Percentiles rank a stretch among this genome's conserved stretches.
phyloP scores from a whole-genome alignment of 2,797 vertebrate species.

The Tragelaphus eurycerus region DNA sequence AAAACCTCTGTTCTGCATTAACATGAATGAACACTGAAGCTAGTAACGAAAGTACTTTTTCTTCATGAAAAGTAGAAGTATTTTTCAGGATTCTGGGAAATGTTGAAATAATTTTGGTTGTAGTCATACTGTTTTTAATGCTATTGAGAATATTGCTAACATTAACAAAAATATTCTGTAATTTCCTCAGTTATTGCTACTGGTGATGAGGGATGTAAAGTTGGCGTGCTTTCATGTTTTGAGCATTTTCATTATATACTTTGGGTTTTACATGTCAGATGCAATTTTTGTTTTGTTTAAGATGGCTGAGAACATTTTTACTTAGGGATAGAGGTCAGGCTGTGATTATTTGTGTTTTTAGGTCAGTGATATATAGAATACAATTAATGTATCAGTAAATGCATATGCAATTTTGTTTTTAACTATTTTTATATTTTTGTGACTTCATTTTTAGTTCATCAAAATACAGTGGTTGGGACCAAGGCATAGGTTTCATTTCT shows the following conservation, averaged over 20 bases:
- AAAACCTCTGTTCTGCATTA: constrained; percentile 34
- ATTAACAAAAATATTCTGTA: constrained; percentile 71
- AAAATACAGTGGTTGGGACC: not conserved
- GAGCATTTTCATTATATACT: constrained; percentile 43
- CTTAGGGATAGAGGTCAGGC: constrained; percentile 1
- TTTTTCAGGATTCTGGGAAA: constrained; percentile 72
- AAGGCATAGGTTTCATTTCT: constrained; percentile 29
- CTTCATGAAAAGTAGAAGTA: constrained; percentile 51
- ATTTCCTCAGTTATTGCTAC: constrained; percentile 74
- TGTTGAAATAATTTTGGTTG: constrained; percentile 69
- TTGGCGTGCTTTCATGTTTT: constrained; percentile 59
- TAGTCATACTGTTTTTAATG: constrained; percentile 59
- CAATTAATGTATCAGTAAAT: not conserved
- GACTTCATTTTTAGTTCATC: constrained; percentile 11
- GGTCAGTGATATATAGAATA: not conserved
- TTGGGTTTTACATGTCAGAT: constrained; percentile 23
- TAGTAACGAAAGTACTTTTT: constrained; percentile 59
- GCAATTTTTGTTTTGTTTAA: constrained; percentile 45
- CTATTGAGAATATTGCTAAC: constrained; percentile 68
- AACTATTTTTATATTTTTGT: constrained; percentile 6
- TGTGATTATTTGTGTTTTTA: constrained; percentile 26
- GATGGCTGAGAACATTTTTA: constrained; percentile 47
- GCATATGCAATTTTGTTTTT: not conserved
- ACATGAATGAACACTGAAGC: constrained; percentile 29
- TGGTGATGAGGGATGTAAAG: constrained; percentile 64